Evolutionary conservation across 1,140 invertebrate species (phyloP), one percentile per base, ranked within the genome.

Genomic region (Philotrypesis tridentata): DNA sequence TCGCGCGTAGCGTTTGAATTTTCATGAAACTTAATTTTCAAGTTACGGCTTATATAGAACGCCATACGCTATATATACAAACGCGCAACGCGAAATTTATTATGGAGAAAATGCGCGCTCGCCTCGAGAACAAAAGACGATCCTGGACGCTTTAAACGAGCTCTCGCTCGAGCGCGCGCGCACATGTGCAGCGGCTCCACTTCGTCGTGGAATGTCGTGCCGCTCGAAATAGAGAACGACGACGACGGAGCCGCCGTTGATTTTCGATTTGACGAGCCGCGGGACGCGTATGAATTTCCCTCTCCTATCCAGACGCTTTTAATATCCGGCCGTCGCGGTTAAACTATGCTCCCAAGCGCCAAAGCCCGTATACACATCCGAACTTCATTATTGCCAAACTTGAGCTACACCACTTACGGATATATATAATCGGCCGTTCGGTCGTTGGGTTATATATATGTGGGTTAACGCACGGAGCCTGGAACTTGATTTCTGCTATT

Each of bases 201-300:
- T 40, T 2, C 37, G 9, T 5, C 29, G 27, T 70, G 77, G 77
- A 79, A 79, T 79, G 55, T 71, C 67, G 29, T 48, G 63, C 17
- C 43, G 63, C 77, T 79, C 67, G 67, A 79, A 79, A 79, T 79
- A 79, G 76, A 78, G 76, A 3, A 68, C 25, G 40, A 27, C 23
- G 37, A 71, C 65, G 29, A n/a, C 67, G 67, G 27, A 25, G 27
- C 12, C 14, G 12, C 21, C 33, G 67, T 68, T 68, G 65, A 68
- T 68, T 33, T 68, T 68, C 29, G 14, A 68, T 68, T 68, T 31
- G 65, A 68, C 29, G 29, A 68, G 65, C 29, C 2, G 25, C 61
- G 27, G n/a, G n/a, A 8, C 11, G 61, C 23, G 14, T 65, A 65
- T 68, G 67, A 21, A 29, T 29, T 65, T 33, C 11, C 25, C 65